Base-by-base conservation (phyloP, 2,888 invertebrate genomes). In the Machimus atricapillus region DNA sequence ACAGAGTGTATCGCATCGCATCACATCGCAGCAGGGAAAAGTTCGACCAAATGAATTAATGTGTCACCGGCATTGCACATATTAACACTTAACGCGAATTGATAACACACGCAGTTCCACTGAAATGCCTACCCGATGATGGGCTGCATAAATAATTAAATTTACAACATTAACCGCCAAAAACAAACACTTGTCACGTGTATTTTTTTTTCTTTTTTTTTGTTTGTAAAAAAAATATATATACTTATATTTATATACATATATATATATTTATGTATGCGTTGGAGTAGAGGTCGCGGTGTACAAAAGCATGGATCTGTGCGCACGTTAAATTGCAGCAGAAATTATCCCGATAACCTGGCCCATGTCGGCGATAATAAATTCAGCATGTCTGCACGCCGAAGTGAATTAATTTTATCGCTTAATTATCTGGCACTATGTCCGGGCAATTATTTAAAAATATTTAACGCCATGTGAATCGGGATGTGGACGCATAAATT, bases 381-480 rank as follows among this genome's bases (percentile, higher is more conserved):
- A 86, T 86, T 90, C 90, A 90, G 89, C 90, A 90, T 90, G 90
- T 89, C 88, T 88, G 89, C 87, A 88, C 87, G 90, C 90, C 90
- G 91, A 92, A 92, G 91, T 91, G 91, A 92, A 92, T 92, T 92
- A 91, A 92, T 92, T 92, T 91, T 91, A 91, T 91, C 91, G 91
- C 91, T 91, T 92, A 92, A 92, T 92, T 91, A 92, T 91, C 90
- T 90, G 89, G 88, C 87, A 88, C 87, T 66, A 86, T 88, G 86
- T 88, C 86, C 52, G 37, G 79, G 87, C 87, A 88, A 88, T 88
- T 88, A 87, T 88, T 88, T 88, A 88, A 88, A 88, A 88, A 88
- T 87, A 87, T 88, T 88, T 88, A 83, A 86, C 86, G 52, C 78
- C 82, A 73, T 81, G 74, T 87, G 87, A 86, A 85, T 87, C 86